A percentile compares a stretch with the other conserved stretches of the same genome.
phyloP scores from a whole-genome alignment of 2,888 invertebrate genomes.

The Dryobotodes eremita region DNA sequence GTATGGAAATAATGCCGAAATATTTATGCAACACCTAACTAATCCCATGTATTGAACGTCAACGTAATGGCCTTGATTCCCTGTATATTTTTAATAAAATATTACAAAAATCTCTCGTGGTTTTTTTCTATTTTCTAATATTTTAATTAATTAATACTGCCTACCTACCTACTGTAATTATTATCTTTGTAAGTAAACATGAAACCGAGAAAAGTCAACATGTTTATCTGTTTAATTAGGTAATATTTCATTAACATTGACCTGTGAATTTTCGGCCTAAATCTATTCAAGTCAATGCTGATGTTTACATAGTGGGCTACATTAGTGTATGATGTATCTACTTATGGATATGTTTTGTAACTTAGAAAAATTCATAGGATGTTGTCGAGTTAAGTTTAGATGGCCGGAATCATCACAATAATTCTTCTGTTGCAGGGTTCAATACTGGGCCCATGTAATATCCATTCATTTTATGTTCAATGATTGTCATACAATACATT shows the following conservation, averaged over 20 bases:
- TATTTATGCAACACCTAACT: constrained; percentile 38
- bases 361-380: background rate
- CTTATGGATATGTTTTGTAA: background rate
- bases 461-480: background rate
- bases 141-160: background rate
- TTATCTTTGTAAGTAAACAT: constrained; percentile 18
- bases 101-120: constrained; percentile 27
- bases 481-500: background rate
- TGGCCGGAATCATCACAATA: background rate
- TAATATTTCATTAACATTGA: constrained; percentile 3
- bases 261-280: constrained; percentile 4
- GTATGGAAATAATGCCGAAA: constrained; percentile 29
- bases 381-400: background rate
- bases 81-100: constrained; percentile 33
- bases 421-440: background rate
- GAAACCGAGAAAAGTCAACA: constrained; percentile 12
- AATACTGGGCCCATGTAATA: background rate
- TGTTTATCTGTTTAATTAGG: constrained; percentile 9
- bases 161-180: constrained; percentile 1
- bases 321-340: background rate
- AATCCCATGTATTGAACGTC: constrained; percentile 42
- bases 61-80: constrained; percentile 35
- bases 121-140: constrained; percentile 21
- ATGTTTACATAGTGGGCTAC: background rate
- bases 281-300: background rate